phyloP scores from a whole-genome alignment of 2,888 invertebrate species.

The Leucoptera coffeella region DNA sequence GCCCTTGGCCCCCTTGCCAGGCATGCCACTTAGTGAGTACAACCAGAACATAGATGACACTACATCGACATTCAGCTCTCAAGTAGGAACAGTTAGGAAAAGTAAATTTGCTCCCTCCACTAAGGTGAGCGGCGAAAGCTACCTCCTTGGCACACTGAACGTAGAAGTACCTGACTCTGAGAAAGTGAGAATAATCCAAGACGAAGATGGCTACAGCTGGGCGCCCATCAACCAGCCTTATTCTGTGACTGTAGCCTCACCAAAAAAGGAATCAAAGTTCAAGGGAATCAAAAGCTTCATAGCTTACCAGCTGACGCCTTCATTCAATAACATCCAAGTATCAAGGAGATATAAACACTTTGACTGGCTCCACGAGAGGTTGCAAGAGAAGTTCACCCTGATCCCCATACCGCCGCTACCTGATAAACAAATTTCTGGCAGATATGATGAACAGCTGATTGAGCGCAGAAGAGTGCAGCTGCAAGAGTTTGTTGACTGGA shows the following conservation, averaged over 20 bases:
- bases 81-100: constrained; percentile 63
- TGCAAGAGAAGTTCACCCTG: constrained; percentile 89
- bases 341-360: constrained; percentile 96
- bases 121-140: constrained; percentile 86
- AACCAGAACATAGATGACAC: constrained; percentile 43
- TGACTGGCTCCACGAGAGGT: constrained; percentile 94
- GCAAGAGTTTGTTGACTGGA: constrained; percentile 94
- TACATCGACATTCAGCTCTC: constrained; percentile 47
- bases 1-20: constrained; percentile 33
- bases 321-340: constrained; percentile 90
- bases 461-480: constrained; percentile 90
- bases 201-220: constrained; percentile 74
- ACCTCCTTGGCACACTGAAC: constrained; percentile 72
- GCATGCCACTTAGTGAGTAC: constrained; percentile 45
- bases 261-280: constrained; percentile 95
- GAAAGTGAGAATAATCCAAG: constrained; percentile 66
- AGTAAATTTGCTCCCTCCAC: constrained; percentile 84
- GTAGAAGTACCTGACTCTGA: constrained; percentile 64
- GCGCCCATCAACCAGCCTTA: constrained; percentile 67
- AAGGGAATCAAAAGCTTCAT: constrained; percentile 97
- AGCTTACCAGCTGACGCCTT: constrained; percentile 92
- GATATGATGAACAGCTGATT: constrained; percentile 96
- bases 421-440: constrained; percentile 95
- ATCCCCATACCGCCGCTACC: constrained; percentile 96
- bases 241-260: constrained; percentile 83